A percentile compares a stretch with the other conserved stretches of the same genome.
Evolutionary conservation across 2,113 vertebrate genomes (phyloP).

Genomic region (Lagopus leucura): DNA sequence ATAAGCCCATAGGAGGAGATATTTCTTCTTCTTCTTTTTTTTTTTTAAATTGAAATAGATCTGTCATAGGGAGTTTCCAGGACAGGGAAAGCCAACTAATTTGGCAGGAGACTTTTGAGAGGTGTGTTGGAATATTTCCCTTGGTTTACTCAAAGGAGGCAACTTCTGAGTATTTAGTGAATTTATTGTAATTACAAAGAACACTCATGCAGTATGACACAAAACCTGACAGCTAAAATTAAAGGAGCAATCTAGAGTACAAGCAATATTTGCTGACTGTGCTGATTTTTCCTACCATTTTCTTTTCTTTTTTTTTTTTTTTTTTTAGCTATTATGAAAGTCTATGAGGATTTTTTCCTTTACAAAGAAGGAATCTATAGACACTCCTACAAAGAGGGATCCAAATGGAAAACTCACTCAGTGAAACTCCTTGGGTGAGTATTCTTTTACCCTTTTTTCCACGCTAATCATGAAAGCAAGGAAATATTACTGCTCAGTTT

Average conservation of each 20-base stretch:
- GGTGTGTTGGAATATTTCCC: not conserved
- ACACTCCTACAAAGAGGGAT: slow-evolving; percentile 43
- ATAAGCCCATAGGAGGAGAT: rapidly evolving
- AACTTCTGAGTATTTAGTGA: not conserved
- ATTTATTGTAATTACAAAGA: not conserved
- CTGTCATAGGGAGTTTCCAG: not conserved
- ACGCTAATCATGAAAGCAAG: not conserved
- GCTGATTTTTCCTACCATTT: not conserved
- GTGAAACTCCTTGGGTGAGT: slow-evolving; percentile 82
- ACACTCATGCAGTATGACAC: not conserved
- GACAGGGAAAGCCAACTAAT: not conserved
- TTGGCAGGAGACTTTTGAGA: not conserved
- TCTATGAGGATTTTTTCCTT: slow-evolving; percentile 81
- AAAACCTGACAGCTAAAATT: not conserved
- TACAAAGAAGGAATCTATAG: slow-evolving; percentile 82
- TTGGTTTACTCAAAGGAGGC: not conserved
- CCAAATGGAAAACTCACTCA: slow-evolving; percentile 75
- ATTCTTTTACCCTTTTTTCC: not conserved
- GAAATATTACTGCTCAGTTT: not conserved
- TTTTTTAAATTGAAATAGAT: not conserved
- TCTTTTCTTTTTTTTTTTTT: slow-evolving; percentile 28
- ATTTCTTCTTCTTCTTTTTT: not conserved
- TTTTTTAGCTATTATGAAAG: slow-evolving; percentile 80
- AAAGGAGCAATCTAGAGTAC: not conserved
- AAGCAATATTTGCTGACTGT: not conserved